Evolutionary conservation across 2,888 invertebrate genomes (phyloP).

Genomic region (Prosopocoilus inquinatus): DNA sequence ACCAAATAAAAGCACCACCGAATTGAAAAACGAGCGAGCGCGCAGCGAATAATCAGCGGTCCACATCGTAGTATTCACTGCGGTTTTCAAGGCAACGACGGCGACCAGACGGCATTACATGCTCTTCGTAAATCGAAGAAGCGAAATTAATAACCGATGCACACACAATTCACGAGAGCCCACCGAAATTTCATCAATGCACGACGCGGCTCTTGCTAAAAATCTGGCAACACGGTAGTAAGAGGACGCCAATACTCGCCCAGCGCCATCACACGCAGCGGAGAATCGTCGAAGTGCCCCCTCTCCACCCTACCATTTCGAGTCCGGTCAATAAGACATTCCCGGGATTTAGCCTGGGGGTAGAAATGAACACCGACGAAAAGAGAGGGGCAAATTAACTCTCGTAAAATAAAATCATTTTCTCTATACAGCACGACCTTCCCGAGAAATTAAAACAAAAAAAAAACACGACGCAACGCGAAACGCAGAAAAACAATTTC

Average conservation of each 20-base stretch:
- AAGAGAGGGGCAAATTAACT: conserved; percentile 23
- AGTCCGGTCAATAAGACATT: conserved; percentile 52
- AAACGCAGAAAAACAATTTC: no score
- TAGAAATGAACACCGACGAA: conserved; percentile 16
- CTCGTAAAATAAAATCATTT: conserved; percentile 28
- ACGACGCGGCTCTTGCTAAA: conserved; percentile 40
- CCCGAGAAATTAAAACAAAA: no score
- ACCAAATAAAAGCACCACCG: conserved; percentile 22
- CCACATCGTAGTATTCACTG: conserved; percentile 11
- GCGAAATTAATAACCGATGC: conserved; percentile 16
- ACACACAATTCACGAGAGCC: conserved; percentile 17
- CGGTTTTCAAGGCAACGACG: no score
- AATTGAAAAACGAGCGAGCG: conserved; percentile 22
- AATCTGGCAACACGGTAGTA: conserved; percentile 52
- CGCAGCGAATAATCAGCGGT: conserved; percentile 22
- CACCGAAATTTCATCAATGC: conserved; percentile 12
- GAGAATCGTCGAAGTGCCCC: conserved; percentile 33
- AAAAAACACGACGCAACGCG: no score
- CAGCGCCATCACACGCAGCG: conserved; percentile 49
- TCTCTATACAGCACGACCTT: no score
- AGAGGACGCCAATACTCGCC: conserved; percentile 49
- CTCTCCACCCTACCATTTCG: conserved; percentile 31
- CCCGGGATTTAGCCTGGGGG: conserved; percentile 44
- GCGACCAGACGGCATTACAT: conserved; percentile 6
- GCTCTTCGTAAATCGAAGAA: conserved; percentile 11